Percentiles rank a stretch among this genome's conserved stretches.
phyloP scores from a whole-genome alignment of 2,113 vertebrate species.

The Hiodon alosoides region DNA sequence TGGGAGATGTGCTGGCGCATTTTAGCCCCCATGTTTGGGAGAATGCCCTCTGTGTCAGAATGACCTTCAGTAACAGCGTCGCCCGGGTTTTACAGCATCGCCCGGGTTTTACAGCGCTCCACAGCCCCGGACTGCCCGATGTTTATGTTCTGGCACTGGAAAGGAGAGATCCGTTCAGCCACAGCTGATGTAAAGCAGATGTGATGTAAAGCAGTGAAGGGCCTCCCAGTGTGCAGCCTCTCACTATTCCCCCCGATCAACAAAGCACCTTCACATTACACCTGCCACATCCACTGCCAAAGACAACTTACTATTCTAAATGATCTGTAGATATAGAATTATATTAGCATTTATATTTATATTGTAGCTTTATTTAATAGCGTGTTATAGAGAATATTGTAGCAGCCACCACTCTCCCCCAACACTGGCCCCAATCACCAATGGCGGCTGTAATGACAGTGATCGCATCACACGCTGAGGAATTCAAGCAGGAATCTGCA shows the following conservation, averaged over 20 bases:
- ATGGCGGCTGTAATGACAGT: constrained; percentile 4
- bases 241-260: neutral
- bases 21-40: neutral
- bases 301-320: constrained; percentile 1
- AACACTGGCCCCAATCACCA: neutral
- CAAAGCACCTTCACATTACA: neutral
- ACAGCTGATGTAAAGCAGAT: too few relatives aligned
- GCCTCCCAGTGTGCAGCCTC: neutral
- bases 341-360: constrained; percentile 20
- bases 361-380: constrained; percentile 30
- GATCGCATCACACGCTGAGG: neutral
- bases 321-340: constrained; percentile 26
- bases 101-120: neutral
- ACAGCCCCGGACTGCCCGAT: neutral
- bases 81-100: neutral
- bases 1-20: constrained; percentile 2
- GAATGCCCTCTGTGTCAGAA: neutral
- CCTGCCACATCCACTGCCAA: constrained; percentile 7
- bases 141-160: neutral
- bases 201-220: too few relatives aligned
- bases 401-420: neutral
- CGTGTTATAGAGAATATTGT: constrained; percentile 21
- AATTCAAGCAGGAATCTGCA: neutral
- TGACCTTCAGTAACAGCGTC: neutral
- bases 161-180: neutral